Base-by-base conservation (phyloP, 2,797 vertebrate genomes). In the Poecilia gillii region DNA sequence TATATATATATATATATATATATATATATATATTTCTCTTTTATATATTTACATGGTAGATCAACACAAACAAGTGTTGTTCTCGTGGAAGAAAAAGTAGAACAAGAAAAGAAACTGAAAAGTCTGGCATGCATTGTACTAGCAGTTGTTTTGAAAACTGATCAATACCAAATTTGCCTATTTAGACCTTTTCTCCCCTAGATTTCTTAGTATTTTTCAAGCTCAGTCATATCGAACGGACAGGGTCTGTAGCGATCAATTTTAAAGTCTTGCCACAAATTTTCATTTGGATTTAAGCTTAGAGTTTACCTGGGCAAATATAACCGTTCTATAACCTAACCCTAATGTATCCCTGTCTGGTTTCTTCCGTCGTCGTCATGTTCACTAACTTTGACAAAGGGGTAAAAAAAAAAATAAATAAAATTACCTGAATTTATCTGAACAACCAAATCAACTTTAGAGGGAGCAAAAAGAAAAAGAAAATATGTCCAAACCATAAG, bases 391-490 rank as follows among this genome's bases (percentile, higher is more conserved):
- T 55, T 55, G 25, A 55, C 25, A 13, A n/a, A 55, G 53, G 25
- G 25, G 25, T 55, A n/a, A 68, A 11, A n/a, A 51, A 51, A 16
- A 1, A 5, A 39, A 39, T 39, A 39, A 47, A 46, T 46, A 47
- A 53, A n/a, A 28, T 18, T 45, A 46, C 16, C 12, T 28, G 25
- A 43, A 13, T 13, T 70, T 43, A 49, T 7, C 39, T 76, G 76
- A 78, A 49, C 4, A 62, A 23, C 73, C 68, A 72, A 31, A 55
- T 82, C 72, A 74, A 31, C 51, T 82, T 71, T 20, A 68, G 81
- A 6, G 70, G 39, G 41, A 14, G 31, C 36, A 45, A 25, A 43
- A 74, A 79, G 39, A 68, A 28, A 23, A 43, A 14, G 59, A 77
- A 75, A 51, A 39, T 31, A 76, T 36, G 43, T 39, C 33, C 46